phyloP scores from a whole-genome alignment of 2,113 vertebrate genomes.

The Acanthisitta chloris region DNA sequence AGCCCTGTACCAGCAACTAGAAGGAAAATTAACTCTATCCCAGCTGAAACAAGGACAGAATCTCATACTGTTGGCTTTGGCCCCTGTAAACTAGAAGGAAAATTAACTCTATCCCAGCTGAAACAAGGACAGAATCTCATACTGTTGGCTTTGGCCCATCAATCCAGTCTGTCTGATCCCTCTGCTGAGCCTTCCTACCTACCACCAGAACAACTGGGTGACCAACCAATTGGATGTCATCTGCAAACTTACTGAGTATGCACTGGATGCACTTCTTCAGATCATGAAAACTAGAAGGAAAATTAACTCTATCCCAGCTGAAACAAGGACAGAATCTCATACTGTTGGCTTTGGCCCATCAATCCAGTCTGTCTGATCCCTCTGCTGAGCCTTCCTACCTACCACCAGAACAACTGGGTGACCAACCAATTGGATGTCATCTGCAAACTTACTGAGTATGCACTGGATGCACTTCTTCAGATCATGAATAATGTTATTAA shows the following conservation, averaged over 20 bases:
- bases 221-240: not conserved
- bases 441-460: not conserved
- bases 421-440: not conserved
- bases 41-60: not conserved
- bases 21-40: not conserved
- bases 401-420: not conserved
- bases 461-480: not conserved
- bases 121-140: no score
- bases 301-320: no score
- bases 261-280: not conserved
- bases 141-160: accelerated
- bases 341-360: accelerated
- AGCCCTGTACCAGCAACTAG: not conserved
- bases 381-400: not conserved
- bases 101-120: no score
- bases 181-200: not conserved
- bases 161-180: not conserved
- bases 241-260: not conserved
- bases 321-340: no score
- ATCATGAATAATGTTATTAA: not conserved
- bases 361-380: not conserved
- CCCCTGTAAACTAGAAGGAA: no score
- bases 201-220: not conserved
- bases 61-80: not conserved
- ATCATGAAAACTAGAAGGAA: no score